phyloP scores from a whole-genome alignment of 2,113 vertebrate species.

The Scomber japonicus region DNA sequence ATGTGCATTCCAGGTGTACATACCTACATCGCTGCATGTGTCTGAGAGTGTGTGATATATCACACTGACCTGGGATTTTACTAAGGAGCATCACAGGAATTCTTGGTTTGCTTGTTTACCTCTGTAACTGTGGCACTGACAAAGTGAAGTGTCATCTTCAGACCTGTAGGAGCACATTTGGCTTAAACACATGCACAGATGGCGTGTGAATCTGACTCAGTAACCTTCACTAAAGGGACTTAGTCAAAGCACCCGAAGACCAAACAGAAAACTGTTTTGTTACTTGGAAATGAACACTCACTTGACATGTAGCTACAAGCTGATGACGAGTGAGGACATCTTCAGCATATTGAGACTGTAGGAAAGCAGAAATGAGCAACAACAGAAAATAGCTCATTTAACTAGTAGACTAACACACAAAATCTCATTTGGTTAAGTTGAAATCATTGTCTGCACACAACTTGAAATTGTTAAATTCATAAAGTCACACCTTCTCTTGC shows the following conservation, averaged over 20 bases:
- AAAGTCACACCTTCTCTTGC: background rate
- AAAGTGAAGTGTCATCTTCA: slow-evolving; percentile 38
- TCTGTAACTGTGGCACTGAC: slow-evolving; percentile 26
- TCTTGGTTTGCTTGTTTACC: slow-evolving; percentile 61
- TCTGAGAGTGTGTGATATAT: slow-evolving; percentile 68
- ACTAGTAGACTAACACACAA: too few relatives aligned
- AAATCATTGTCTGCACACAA: background rate
- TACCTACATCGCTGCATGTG: slow-evolving; percentile 11
- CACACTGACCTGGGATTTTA: slow-evolving; percentile 65
- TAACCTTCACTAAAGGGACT: slow-evolving; percentile 9
- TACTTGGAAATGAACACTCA: background rate
- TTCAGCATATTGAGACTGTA: background rate
- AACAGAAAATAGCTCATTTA: too few relatives aligned
- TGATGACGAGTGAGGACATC: background rate
- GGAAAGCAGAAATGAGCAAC: background rate
- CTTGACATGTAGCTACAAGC: slow-evolving; percentile 43
- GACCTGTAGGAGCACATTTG: slow-evolving; percentile 59
- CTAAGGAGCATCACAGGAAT: slow-evolving; percentile 57
- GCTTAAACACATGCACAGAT: slow-evolving; percentile 21
- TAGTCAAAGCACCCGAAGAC: slow-evolving; percentile 50
- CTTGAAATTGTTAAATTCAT: background rate
- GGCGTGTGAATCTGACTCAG: slow-evolving; percentile 24
- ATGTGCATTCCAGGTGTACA: slow-evolving; percentile 45
- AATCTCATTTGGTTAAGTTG: background rate
- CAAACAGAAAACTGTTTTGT: slow-evolving; percentile 26